These are phyloP conservation scores for Sakesphorus luctuosus DNA, from an alignment of 2,113 vertebrate genomes.

Conservation along the genomic window DNA sequence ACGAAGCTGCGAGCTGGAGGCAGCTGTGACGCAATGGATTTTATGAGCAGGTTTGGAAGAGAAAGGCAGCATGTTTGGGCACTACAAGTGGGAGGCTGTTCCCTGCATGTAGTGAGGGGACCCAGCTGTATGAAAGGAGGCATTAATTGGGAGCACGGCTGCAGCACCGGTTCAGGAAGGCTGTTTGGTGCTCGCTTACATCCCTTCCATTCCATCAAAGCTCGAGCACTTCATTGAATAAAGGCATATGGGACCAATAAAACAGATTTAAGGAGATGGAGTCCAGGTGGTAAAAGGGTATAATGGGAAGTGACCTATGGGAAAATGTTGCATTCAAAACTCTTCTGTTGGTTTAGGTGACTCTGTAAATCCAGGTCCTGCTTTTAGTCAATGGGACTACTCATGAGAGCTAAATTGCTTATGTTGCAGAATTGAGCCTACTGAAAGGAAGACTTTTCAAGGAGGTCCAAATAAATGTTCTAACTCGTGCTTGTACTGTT, in stretches of 20 bases:
- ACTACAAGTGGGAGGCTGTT: conserved; percentile 52
- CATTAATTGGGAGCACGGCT: not conserved
- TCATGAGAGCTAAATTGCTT: conserved; percentile 55
- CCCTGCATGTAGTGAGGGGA: not conserved
- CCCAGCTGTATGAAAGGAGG: conserved; percentile 25
- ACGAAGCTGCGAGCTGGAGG: not conserved
- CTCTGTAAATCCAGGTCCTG: conserved; percentile 51
- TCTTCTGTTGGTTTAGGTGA: conserved; percentile 68
- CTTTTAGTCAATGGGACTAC: conserved; percentile 60
- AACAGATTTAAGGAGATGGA: conserved; percentile 51
- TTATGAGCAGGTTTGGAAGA: not conserved
- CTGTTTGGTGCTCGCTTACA: not conserved
- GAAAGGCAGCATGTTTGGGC: not conserved
- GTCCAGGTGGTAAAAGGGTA: conserved; percentile 64
- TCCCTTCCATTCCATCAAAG: conserved; percentile 50
- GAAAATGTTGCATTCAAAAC: conserved; percentile 60
- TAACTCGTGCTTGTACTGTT: conserved; percentile 9
- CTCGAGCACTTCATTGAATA: not conserved
- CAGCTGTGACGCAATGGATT: not conserved
- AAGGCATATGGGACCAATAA: conserved; percentile 63
- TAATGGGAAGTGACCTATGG: conserved; percentile 68
- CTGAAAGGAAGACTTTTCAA: conserved; percentile 64
- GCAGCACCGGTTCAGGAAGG: not conserved
- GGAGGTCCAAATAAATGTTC: conserved; percentile 35
- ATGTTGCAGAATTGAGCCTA: conserved; percentile 15